phyloP scores from a whole-genome alignment of 2,113 vertebrate species.

The Plecturocebus donacophilus region DNA sequence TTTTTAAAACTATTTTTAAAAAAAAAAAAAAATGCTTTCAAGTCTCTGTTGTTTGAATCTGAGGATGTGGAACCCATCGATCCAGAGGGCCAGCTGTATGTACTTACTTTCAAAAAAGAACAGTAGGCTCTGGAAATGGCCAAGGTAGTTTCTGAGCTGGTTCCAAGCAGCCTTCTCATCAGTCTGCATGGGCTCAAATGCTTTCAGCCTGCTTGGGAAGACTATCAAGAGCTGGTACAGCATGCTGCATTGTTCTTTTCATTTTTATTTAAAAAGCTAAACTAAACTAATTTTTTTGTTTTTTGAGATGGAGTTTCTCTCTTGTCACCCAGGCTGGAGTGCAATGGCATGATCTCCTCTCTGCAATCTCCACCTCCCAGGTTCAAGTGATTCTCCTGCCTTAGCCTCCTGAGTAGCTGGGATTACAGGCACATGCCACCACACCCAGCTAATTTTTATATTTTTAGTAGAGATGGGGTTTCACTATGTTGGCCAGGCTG shows the following conservation, averaged over 20 bases:
- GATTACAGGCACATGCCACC: too few species aligned
- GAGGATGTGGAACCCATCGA: background rate
- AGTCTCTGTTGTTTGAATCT: background rate
- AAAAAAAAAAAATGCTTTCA: background rate
- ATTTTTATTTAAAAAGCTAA: background rate
- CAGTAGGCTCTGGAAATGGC: rapidly evolving
- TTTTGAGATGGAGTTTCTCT: too few species aligned
- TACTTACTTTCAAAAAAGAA: background rate
- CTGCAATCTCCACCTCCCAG: too few species aligned
- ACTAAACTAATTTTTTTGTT: background rate
- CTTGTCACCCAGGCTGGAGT: too few species aligned
- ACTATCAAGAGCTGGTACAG: background rate
- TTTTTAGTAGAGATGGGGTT: too few species aligned
- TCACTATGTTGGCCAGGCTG: too few species aligned
- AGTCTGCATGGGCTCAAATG: background rate
- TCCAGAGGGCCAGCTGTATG: background rate
- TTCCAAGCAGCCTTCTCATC: background rate
- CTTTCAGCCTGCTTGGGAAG: background rate
- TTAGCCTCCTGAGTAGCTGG: too few species aligned
- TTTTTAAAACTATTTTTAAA: background rate
- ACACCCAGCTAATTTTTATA: too few species aligned
- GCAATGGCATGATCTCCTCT: too few species aligned
- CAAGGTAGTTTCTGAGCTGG: background rate
- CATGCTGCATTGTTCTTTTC: background rate
- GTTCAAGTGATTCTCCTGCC: too few species aligned